Evolutionary conservation across 2,113 vertebrate genomes (phyloP), one percentile per base, ranked within the genome.

Genomic region (Perccottus glenii): DNA sequence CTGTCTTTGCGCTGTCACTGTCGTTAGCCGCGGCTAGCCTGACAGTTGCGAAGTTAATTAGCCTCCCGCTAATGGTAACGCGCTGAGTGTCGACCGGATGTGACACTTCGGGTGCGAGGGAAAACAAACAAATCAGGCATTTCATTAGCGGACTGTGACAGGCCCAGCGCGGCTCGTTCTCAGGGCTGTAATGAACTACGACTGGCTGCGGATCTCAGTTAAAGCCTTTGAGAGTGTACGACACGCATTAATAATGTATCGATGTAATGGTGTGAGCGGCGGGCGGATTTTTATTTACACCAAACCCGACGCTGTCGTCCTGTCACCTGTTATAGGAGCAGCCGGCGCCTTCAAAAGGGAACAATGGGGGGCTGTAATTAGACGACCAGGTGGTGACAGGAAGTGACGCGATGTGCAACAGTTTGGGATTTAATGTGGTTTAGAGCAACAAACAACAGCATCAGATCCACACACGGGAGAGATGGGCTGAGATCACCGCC

Each of bases 31-130:
- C 27, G 32, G 74, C 75, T 77, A 86, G 84, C 83, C 65, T 90
- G 88, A 91, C 91, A 89, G 87, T 64, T 70, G 84, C 85, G 70
- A 70, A 90, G 89, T 85, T 91, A 92, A 92, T 91, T 91, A 91
- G 78, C 75, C 67, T 55, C 52, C 42, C 16, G 51, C 80, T 91
- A 91, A 91, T 85, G 87, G 82, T 85, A 49, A 72, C 84, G 77
- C 52, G 60, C 75, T 57, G 80, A 74, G 19, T 27, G 19, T 75
- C 46, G 85, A 80, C 82, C 83, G 88, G 85, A 91, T 86, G 88
- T 87, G 91, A 88, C 87, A 88, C 84, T 58, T 87, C 88, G 87
- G 83, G 77, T 64, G 68, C 78, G 62, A 71, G 77, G 15, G 62
- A 82, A 92, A 90, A 90, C 87, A 91, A 90, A 90, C 88, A 90